Conservation (phyloP, 2,797 vertebrate species). For the Etheostoma perlongum region DNA sequence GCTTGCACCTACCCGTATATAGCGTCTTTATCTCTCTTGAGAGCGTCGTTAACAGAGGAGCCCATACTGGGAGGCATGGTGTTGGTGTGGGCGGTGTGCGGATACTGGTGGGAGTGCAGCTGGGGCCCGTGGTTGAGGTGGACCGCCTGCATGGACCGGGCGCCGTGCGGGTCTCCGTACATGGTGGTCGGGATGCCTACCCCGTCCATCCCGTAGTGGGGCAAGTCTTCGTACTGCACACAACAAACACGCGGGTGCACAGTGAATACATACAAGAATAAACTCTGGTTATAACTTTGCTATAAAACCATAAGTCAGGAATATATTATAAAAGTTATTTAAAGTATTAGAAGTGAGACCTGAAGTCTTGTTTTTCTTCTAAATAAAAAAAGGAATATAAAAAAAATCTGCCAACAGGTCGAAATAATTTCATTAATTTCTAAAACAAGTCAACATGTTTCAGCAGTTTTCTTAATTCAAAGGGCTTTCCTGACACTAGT, state of each 20-base stretch:
- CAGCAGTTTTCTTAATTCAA: conserved; percentile 7
- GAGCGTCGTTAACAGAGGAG: conserved; percentile 98
- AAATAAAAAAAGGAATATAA: neutral
- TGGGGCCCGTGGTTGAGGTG: conserved; percentile 98
- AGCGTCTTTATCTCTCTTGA: conserved; percentile 99
- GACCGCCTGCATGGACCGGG: conserved; percentile 97
- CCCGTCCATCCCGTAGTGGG: conserved; percentile 99
- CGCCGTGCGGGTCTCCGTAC: conserved; percentile 98
- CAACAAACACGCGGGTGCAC: conserved; percentile 74
- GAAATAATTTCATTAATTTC: conserved; percentile 21
- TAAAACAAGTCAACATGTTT: conserved; percentile 11
- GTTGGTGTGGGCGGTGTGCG: conserved; percentile 96
- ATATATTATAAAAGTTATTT: neutral
- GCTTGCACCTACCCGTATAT: conserved; percentile 95
- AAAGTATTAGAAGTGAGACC: neutral
- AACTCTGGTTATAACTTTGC: conserved; percentile 15
- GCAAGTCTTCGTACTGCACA: conserved; percentile 98
- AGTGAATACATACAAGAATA: conserved; percentile 33
- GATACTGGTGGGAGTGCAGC: conserved; percentile 98
- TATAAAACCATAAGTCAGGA: neutral
- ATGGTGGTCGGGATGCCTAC: conserved; percentile 98
- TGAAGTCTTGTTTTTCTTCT: neutral
- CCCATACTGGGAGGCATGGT: conserved; percentile 98
- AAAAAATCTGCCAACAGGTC: neutral
- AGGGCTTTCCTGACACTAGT: neutral